Evolutionary conservation across 2,888 invertebrate species (phyloP), one percentile per base, ranked within the genome.

Genomic region (Campoplex nolae): DNA sequence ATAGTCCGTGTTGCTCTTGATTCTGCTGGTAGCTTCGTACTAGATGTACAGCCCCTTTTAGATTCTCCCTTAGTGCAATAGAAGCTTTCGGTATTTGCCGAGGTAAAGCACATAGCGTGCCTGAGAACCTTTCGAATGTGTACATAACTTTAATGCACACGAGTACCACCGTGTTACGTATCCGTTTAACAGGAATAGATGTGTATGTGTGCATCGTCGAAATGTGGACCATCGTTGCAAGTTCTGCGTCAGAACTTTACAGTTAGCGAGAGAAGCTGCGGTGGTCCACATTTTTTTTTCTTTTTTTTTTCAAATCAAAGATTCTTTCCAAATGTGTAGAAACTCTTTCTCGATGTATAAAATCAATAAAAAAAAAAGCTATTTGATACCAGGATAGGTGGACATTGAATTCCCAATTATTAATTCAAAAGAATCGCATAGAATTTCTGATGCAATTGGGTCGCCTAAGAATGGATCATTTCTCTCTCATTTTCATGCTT

Each of bases 21-120:
- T 79, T 83, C 74, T 80, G 79, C 83, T 80, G 48, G 78, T 78
- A 67, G 80, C 71, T 18, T 62, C 54, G 35, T 62, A 32, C 32
- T 16, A 51, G 48, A 54, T 74, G 16, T 23, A 45, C 16, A 7
- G 23, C 48, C 32, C 45, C 32, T 28, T 54, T 51, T 70, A 18
- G 56, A 56, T 79, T 56, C 56, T 79, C 28, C n/a, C 18, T 56
- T 7, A 51, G 54, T 42, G 38, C 35, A 56, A 56, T 23, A 70
- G 70, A 73, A 32, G 51, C 70, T 79, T 70, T 56, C 28, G 65
- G 42, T 68, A 70, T 79, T 79, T 79, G 13, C 58, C 58, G 23
- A 48, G 70, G 28, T 70, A 56, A 70, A n/a, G 58, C 45, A 58
- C 58, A 79, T 58, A 45, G 48, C 51, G 45, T 32, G 54, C 28